Evolutionary conservation across 2,113 vertebrate species (phyloP), one percentile per base, ranked within the genome.

Genomic region (Cyprinodon brontotheroides): DNA sequence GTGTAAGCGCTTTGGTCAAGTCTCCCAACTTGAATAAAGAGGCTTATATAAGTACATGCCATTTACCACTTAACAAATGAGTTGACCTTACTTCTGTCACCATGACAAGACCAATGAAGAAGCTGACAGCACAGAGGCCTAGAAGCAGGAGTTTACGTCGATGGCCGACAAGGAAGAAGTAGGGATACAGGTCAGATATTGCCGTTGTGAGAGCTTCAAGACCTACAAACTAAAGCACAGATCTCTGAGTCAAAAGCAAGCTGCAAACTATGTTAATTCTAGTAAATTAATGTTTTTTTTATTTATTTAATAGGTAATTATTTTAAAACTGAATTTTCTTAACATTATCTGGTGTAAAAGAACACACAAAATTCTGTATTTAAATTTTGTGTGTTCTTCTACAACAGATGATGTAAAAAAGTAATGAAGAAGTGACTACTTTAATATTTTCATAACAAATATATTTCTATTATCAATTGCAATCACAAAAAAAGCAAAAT

Each of bases 111-210:
- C 94, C 94, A 2, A 93, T 74, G 14, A 93, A 72, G 77, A 94
- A 95, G 79, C 93, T 80, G 36, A 40, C 4, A 11, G 91, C 67
- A 70, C 91, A 83, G 59, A 95, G 85, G 4, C 60, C n/a, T 3
- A 95, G 90, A 8, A 95, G 91, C 4, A 95, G 91, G 20, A 92
- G 40, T 90, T 95, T 94, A 20, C 94, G 93, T 20, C 94, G 87
- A 81, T 94, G 93, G 59, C 94, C 94, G 6, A 80, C 41, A 1
- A 90, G 93, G 72, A 95, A 94, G 81, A 93, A 93, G 40, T 71
- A 36, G 2, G 94, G 94, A 62, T 94, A 86, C 75, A 90, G 50
- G 87, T 95, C 94, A 4, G 90, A 93, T 76, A 95, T 89, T 3
- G 87, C 67, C 59, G 94, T 95, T 41, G 64, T 77, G 8, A 95